Base-by-base conservation (phyloP, 2,113 vertebrate genomes). In the Casuarius casuarius region DNA sequence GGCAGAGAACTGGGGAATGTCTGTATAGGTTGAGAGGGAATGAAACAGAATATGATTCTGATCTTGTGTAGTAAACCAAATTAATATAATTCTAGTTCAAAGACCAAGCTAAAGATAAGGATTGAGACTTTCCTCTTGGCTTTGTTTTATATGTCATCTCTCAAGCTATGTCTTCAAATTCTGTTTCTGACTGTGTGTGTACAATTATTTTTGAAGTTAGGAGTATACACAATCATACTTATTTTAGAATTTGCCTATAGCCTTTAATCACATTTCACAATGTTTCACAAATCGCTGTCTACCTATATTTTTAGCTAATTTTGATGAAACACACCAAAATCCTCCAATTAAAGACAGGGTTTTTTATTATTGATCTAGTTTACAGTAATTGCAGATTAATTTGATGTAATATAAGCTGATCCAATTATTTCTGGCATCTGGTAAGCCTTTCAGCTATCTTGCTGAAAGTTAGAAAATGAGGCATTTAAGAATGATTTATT, bases 351-450 rank as follows among this genome's bases (percentile, higher is more conserved):
- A 38, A 65, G 68, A 29, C 38, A 26, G 0, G 70, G 75, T 56
- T 76, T 20, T 10, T 96, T 84, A 46, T 92, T 75, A 33, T 72
- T 58, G 76, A 82, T 78, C 38, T 63, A 72, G 29, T 83, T 88
- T 74, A 42, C 46, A 81, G 82, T 86, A 88, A 86, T 66, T 84
- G 72, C 54, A 86, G 71, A 80, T 92, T 88, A 88, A 74, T 77
- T 92, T 77, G 35, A n/a, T 79, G 16, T 62, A 20, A 62, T 86
- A 15, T n/a, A 83, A 88, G 82, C 54, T 33, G 81, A 94, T 95
- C 4, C 0, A 51, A 58, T 95, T 87, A 82, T 85, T 96, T 83
- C 46, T 95, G 78, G 44, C 78, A 76, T 93, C 91, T 95, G 87
- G 84, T 28, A 33, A 49, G 72, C 40, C 84, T 77, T 92, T 76